A percentile compares a stretch with the other conserved stretches of the same genome.
These are phyloP conservation scores for Bombyx huttoni DNA, from an alignment of 2,888 invertebrate genomes.

Conservation along the genomic window DNA sequence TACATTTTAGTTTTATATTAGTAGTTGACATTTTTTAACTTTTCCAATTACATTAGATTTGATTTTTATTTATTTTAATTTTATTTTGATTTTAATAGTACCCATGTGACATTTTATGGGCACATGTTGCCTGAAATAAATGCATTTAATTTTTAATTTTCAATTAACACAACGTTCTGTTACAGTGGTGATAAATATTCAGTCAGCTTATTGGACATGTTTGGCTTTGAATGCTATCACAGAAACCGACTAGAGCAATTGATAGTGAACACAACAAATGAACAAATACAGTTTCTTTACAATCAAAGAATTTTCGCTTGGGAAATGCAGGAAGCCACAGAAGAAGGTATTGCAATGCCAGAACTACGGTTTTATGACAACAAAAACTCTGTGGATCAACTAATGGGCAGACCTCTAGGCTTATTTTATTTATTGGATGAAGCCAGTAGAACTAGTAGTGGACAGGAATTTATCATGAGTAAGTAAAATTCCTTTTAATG, in stretches of 20 bases:
- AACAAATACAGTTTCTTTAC: conserved; percentile 94
- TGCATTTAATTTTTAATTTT: too few relatives aligned
- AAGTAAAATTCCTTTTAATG: conserved; percentile 17
- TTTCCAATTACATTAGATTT: too few relatives aligned
- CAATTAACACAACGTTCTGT: conserved; percentile 14
- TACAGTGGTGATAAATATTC: conserved; percentile 87
- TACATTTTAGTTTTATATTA: too few relatives aligned
- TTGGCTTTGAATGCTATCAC: conserved; percentile 93
- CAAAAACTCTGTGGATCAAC: conserved; percentile 87
- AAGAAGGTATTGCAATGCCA: conserved; percentile 82
- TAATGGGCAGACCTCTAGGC: conserved; percentile 87
- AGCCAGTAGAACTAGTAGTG: conserved; percentile 82
- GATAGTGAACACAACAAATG: conserved; percentile 90
- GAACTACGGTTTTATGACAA: conserved; percentile 89
- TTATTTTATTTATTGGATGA: conserved; percentile 90
- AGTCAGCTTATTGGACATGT: conserved; percentile 88
- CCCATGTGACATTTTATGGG: too few relatives aligned
- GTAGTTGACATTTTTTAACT: too few relatives aligned
- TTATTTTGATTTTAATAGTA: too few relatives aligned
- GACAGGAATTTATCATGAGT: conserved; percentile 82
- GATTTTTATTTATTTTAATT: too few relatives aligned
- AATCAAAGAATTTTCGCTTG: conserved; percentile 92
- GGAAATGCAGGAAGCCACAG: conserved; percentile 87
- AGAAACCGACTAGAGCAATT: conserved; percentile 90
- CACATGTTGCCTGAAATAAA: too few relatives aligned